phyloP scores from a whole-genome alignment of 2,113 vertebrate species.

The Odontophorus gujanensis region DNA sequence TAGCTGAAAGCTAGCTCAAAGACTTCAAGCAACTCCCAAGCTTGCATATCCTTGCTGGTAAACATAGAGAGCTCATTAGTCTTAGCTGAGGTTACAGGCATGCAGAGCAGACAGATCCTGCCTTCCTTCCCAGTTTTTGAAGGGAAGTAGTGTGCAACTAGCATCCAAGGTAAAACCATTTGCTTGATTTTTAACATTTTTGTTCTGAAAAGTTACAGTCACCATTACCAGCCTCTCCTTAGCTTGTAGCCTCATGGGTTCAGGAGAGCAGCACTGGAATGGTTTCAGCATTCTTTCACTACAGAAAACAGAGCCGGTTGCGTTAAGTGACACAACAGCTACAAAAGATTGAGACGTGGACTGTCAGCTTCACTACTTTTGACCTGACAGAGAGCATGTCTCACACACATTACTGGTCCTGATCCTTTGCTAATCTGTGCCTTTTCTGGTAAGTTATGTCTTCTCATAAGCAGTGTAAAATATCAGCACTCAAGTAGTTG shows the following conservation, averaged over 20 bases:
- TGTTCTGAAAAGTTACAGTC: constrained; percentile 40
- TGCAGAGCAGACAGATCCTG: neutral
- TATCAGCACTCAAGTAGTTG: neutral
- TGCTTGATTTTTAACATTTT: constrained; percentile 37
- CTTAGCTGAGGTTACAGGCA: neutral
- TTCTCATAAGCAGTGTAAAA: neutral
- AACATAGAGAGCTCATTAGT: neutral
- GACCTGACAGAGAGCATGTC: neutral
- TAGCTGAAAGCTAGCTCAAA: constrained; percentile 6
- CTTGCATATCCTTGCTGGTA: neutral
- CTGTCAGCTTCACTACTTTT: neutral
- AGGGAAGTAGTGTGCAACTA: neutral
- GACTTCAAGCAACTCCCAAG: neutral
- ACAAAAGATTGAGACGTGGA: neutral
- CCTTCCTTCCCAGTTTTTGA: neutral
- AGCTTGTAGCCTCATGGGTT: neutral
- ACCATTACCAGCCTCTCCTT: constrained; percentile 41
- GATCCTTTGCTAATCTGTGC: neutral
- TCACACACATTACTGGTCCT: neutral
- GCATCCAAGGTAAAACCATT: neutral
- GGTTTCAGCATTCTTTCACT: constrained; percentile 5
- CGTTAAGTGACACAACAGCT: neutral
- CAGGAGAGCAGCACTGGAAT: neutral
- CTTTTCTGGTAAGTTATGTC: neutral
- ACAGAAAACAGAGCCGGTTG: neutral